Percentiles rank a stretch among this genome's conserved stretches.
Evolutionary conservation across 2,888 invertebrate genomes (phyloP).

Genomic region (Latrodectus elegans): DNA sequence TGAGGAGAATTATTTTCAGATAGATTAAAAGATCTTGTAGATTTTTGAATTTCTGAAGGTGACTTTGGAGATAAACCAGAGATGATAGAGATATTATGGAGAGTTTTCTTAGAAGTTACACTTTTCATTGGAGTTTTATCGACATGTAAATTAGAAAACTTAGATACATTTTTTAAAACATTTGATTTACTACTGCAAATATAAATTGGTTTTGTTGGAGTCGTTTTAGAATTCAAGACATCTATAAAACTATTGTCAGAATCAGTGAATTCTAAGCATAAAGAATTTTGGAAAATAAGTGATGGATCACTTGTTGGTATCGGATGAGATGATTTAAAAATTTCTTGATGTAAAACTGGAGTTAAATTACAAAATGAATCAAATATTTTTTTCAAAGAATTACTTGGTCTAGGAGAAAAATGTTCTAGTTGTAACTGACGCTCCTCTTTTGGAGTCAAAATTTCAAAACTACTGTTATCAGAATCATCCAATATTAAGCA

Average conservation of each 20-base stretch:
- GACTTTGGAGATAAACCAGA: neutral
- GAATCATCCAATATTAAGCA: neutral
- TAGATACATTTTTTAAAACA: neutral
- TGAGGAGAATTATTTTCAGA: conserved; percentile 18
- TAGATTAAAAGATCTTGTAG: neutral
- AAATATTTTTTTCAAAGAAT: neutral
- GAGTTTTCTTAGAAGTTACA: neutral
- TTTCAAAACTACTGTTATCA: neutral
- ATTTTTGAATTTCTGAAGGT: no score
- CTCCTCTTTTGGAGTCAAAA: neutral
- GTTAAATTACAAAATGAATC: no score
- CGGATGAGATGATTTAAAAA: neutral
- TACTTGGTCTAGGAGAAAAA: neutral
- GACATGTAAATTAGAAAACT: neutral
- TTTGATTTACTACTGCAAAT: neutral
- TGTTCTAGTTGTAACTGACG: neutral
- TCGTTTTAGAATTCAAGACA: neutral
- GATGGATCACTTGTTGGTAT: no score
- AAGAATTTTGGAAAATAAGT: no score
- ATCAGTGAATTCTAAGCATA: conserved; percentile 12
- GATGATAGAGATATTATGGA: neutral
- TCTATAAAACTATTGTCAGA: conserved; percentile 20
- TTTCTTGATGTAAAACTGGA: neutral
- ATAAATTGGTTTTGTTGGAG: neutral
- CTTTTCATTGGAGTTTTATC: neutral